Base-by-base conservation (phyloP, 2,888 invertebrate species). In the Mesoligia furuncula region DNA sequence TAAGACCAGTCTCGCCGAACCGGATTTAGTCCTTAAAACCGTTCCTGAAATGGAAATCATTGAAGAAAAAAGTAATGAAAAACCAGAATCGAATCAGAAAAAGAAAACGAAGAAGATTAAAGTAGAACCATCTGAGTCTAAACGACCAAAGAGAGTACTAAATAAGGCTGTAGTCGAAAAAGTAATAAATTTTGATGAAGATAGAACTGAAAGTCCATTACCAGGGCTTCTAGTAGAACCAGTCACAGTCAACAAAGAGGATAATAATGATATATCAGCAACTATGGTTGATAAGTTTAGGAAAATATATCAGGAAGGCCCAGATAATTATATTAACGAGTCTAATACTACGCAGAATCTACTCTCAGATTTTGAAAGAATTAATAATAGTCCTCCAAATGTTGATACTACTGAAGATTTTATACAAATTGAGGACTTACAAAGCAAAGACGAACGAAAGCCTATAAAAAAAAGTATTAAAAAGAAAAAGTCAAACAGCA, bases 211-310 rank as follows among this genome's bases (percentile, higher is more conserved):
- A 66, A 95, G 96, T 85, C 94, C 96, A 9, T 87, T 96, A 59
- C 96, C 96, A 1, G 94, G 91, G 0, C 89, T 96, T 20, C 81
- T 94, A 7, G 91, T 96, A 39, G 96, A 96, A 90, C 84, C 90
- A 15, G 88, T 88, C 2, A 82, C 84, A 0, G 62, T 61, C 2
- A 69, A 72, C 11, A 85, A 86, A 74, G 88, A 92, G 13, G 90
- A 92, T 31, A 74, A 13, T 5, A 85, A 72, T 71, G 93, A 93
- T 74, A 91, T 93, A 17, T 89, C 90, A 2, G 87, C 87, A 3
- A 90, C 89, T 39, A 90, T 93, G 88, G 71, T 93, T 0, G 89
- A 94, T 68, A 94, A 93, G 82, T 90, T 93, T 8, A 92, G 93
- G 71, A 92, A 92, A 78, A 90, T 94, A 42, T 92, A 88, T 70